Evolutionary conservation across 2,888 invertebrate species (phyloP).

Genomic region (Cheilosia pagana): DNA sequence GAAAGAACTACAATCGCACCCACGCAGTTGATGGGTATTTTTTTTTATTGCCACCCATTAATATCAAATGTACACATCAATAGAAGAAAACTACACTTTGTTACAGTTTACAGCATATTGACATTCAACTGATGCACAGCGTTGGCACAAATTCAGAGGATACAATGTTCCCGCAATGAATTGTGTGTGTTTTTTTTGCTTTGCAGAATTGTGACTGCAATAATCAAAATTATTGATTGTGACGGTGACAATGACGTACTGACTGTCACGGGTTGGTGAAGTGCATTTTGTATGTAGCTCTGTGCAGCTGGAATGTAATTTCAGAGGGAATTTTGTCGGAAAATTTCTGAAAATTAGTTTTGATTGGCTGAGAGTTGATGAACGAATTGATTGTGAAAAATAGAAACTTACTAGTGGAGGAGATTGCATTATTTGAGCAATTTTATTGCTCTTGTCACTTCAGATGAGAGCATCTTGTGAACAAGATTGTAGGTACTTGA

Average conservation of each 20-base stretch:
- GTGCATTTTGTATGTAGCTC: neutral
- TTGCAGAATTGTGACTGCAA: slow-evolving; percentile 28
- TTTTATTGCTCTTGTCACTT: too few relatives aligned
- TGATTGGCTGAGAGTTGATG: too few relatives aligned
- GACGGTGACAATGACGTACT: slow-evolving; percentile 47
- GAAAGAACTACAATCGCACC: neutral
- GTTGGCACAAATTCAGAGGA: slow-evolving; percentile 49
- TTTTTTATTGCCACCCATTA: slow-evolving; percentile 41
- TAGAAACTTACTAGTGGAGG: too few relatives aligned
- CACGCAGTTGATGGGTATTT: slow-evolving; percentile 21
- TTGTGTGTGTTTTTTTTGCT: neutral
- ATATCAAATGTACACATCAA: slow-evolving; percentile 14
- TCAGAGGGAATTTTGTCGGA: neutral
- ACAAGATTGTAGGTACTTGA: too few relatives aligned
- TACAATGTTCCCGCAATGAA: slow-evolving; percentile 18
- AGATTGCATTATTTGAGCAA: too few relatives aligned
- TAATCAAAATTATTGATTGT: slow-evolving; percentile 59
- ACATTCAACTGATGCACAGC: slow-evolving; percentile 36
- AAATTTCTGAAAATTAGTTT: neutral
- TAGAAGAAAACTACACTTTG: slow-evolving; percentile 4
- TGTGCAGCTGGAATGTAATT: neutral
- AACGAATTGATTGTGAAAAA: too few relatives aligned
- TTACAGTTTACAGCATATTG: slow-evolving; percentile 16
- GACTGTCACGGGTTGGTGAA: slow-evolving; percentile 18
- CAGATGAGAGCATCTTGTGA: too few relatives aligned